phyloP scores from a whole-genome alignment of 2,888 invertebrate genomes.

The Yponomeuta malinellus region DNA sequence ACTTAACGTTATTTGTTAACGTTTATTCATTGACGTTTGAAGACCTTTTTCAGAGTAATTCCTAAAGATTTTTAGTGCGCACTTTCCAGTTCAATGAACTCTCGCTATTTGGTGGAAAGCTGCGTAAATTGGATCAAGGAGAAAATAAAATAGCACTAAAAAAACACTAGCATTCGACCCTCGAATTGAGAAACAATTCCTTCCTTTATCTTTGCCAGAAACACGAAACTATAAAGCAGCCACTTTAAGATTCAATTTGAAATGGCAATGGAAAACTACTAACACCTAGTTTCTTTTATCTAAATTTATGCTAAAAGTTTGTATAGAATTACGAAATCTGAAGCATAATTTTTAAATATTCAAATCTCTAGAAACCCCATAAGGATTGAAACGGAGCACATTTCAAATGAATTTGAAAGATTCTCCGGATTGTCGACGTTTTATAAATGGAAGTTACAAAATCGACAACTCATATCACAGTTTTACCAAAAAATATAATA shows the following conservation, averaged over 20 bases:
- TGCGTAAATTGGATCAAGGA: neutral
- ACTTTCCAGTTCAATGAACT: neutral
- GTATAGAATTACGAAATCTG: too few species aligned
- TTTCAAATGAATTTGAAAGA: neutral
- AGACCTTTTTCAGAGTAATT: neutral
- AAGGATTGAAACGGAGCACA: neutral
- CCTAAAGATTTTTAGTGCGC: neutral
- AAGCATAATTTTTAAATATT: too few species aligned
- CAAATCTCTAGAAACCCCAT: too few species aligned
- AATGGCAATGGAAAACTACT: neutral
- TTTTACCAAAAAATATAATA: neutral
- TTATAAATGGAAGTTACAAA: neutral
- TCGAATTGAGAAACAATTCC: too few species aligned
- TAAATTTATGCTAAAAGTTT: too few species aligned
- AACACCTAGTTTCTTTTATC: neutral
- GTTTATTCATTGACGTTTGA: neutral
- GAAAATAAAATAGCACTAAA: neutral
- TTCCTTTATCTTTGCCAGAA: too few species aligned
- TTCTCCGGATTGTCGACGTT: neutral
- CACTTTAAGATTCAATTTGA: neutral
- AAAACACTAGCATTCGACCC: too few species aligned
- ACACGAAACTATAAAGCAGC: neutral
- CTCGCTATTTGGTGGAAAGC: neutral
- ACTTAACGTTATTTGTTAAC: constrained; percentile 13
- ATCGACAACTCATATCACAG: neutral